A percentile compares a stretch with the other conserved stretches of the same genome.
phyloP scores from a whole-genome alignment of 2,888 invertebrate genomes.

The Bombylius major region DNA sequence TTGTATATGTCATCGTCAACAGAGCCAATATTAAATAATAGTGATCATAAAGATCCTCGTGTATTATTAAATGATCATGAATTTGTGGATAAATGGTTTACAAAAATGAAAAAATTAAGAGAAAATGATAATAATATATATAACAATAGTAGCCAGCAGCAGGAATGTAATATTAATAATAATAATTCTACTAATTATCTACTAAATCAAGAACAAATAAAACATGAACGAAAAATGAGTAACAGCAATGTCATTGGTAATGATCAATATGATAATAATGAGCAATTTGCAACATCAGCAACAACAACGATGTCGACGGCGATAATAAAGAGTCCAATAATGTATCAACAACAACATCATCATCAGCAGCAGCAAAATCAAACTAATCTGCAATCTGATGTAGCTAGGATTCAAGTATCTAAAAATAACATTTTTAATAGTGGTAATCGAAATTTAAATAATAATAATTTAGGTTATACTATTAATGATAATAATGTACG shows the following conservation, averaged over 20 bases:
- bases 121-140: neutral
- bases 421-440: constrained; percentile 8
- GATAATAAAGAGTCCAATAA: neutral
- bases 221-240: constrained; percentile 16
- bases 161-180: neutral
- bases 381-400: neutral
- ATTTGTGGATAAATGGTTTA: neutral
- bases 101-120: neutral
- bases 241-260: neutral
- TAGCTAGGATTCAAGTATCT: constrained; percentile 12
- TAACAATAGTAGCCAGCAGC: neutral
- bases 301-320: neutral
- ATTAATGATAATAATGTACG: neutral
- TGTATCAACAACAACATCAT: neutral
- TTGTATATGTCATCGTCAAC: constrained; percentile 24
- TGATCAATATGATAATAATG: neutral
- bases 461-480: constrained; percentile 2
- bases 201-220: constrained; percentile 18
- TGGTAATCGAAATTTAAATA: constrained; percentile 5
- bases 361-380: constrained; percentile 1
- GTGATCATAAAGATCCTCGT: neutral
- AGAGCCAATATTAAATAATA: constrained; percentile 2
- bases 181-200: constrained; percentile 16
- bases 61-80: neutral
- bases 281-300: neutral